A percentile compares a stretch with the other conserved stretches of the same genome.
phyloP scores from a whole-genome alignment of 1,140 invertebrate genomes.

The Neodiprion pinetum region DNA sequence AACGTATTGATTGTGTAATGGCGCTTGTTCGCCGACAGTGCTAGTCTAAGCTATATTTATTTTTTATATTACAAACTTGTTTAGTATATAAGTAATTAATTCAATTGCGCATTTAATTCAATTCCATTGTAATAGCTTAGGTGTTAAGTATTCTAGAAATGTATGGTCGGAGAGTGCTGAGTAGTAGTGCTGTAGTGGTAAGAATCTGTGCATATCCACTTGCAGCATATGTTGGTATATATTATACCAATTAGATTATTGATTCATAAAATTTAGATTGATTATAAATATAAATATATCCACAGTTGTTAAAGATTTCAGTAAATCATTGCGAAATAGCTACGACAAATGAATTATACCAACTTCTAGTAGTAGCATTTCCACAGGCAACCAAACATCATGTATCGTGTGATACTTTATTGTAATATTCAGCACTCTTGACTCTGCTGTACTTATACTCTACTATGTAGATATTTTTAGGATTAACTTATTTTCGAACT shows the following conservation, averaged over 20 bases:
- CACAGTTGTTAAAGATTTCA: no score
- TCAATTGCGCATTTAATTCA: constrained; percentile 5
- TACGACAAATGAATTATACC: no score
- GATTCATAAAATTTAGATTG: no score
- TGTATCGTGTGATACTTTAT: background rate
- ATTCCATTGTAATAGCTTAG: background rate
- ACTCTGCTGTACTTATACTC: background rate
- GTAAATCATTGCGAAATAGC: no score
- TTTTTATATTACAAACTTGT: constrained; percentile 45
- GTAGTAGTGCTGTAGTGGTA: background rate
- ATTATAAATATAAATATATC: no score
- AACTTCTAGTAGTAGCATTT: no score
- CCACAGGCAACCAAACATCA: no score
- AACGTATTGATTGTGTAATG: constrained; percentile 53
- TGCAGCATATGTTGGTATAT: no score
- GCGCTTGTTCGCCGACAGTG: constrained; percentile 49
- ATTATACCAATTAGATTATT: no score
- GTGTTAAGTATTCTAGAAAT: background rate
- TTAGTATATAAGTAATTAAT: constrained; percentile 3
- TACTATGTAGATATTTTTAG: constrained; percentile 6
- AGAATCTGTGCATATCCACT: no score
- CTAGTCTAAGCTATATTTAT: constrained; percentile 63
- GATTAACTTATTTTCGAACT: background rate
- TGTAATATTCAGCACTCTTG: background rate
- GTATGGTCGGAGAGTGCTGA: background rate